Percentiles rank a stretch among this genome's conserved stretches.
Evolutionary conservation across 2,113 vertebrate genomes (phyloP).

Genomic region (Daboia siamensis): DNA sequence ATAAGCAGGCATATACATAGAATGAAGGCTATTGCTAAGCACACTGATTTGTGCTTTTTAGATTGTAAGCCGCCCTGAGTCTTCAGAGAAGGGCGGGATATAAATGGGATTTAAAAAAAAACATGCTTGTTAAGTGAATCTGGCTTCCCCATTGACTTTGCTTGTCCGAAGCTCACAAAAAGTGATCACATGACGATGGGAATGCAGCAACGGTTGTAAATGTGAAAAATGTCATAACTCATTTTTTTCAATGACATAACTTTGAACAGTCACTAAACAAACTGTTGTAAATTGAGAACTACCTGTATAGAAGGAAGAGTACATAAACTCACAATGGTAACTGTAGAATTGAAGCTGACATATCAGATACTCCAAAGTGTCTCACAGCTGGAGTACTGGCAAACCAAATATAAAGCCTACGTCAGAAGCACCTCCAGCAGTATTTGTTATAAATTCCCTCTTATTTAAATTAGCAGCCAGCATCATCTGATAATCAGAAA

Average conservation of each 20-base stretch:
- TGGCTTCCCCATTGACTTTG: not conserved
- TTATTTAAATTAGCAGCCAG: not conserved
- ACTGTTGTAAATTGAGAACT: not conserved
- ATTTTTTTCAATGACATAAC: not conserved
- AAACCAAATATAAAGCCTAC: not conserved
- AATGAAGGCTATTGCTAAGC: too few species aligned
- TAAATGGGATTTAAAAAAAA: too few species aligned
- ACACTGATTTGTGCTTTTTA: too few species aligned
- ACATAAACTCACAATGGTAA: not conserved
- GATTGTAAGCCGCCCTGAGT: too few species aligned
- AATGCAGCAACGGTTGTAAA: not conserved
- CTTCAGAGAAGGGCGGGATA: too few species aligned
- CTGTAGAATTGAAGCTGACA: not conserved
- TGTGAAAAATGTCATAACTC: not conserved
- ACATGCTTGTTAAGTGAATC: not conserved
- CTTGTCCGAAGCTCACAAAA: not conserved
- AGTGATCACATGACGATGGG: not conserved
- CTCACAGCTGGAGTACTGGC: not conserved
- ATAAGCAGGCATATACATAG: too few species aligned
- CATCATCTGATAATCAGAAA: not conserved
- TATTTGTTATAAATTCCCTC: not conserved
- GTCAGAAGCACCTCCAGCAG: not conserved
- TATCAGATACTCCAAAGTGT: not conserved
- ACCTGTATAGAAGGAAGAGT: not conserved
- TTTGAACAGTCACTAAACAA: not conserved